Evolutionary conservation across 1,140 invertebrate genomes (phyloP), one percentile per base, ranked within the genome.

Genomic region (Riptortus pedestris): DNA sequence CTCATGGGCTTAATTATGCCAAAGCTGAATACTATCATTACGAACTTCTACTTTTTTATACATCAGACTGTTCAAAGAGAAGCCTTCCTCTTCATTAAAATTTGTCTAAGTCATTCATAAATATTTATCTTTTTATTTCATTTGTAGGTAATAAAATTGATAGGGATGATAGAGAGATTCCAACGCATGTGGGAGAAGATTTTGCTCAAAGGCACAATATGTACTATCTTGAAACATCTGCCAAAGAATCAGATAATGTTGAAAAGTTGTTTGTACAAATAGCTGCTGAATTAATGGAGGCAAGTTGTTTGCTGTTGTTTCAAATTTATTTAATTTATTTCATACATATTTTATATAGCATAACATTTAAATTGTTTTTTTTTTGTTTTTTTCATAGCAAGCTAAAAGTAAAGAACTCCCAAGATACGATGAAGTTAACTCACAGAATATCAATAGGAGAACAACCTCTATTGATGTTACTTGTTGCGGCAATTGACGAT

Each of bases 71-170:
- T n/a, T n/a, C n/a, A n/a, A n/a, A n/a, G n/a, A n/a, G n/a, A n/a
- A n/a, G n/a, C n/a, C n/a, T n/a, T n/a, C n/a, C n/a, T n/a, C n/a
- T n/a, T n/a, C n/a, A n/a, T n/a, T n/a, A n/a, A n/a, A n/a, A n/a
- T n/a, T n/a, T n/a, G n/a, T n/a, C n/a, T n/a, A n/a, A n/a, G n/a
- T n/a, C n/a, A n/a, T n/a, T n/a, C n/a, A n/a, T n/a, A n/a, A n/a
- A n/a, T n/a, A n/a, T n/a, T n/a, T n/a, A n/a, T n/a, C 3, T 45
- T 64, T 67, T 65, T 66, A 69, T 77, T 73, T 63, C 71, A n/a
- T n/a, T n/a, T n/a, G n/a, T n/a, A 91, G 90, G 91, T 67, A 97
- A 97, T 77, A 97, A 97, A 82, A 95, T 91, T 71, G 93, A 98
- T 75, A 81, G 92, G 67, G 92, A 95, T 74, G 91, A 95, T 73